phyloP scores from a whole-genome alignment of 2,797 vertebrate species.

The Lindbergichthys nudifrons region DNA sequence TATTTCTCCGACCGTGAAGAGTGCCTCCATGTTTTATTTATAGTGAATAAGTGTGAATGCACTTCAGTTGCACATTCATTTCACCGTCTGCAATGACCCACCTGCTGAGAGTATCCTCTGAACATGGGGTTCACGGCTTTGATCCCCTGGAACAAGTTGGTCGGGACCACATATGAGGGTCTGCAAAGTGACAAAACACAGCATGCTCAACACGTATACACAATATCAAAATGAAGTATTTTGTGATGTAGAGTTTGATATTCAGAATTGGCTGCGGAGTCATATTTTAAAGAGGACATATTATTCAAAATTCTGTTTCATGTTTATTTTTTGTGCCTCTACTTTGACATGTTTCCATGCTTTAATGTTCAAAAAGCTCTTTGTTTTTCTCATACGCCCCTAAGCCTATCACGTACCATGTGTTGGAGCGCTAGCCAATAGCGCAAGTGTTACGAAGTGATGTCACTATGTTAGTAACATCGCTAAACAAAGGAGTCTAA shows the following conservation, averaged over 20 bases:
- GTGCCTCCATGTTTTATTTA: slow-evolving; percentile 24
- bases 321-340: too few relatives aligned
- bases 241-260: not conserved
- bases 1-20: slow-evolving; percentile 13
- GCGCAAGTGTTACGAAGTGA: too few relatives aligned
- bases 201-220: slow-evolving; percentile 5
- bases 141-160: slow-evolving; percentile 97
- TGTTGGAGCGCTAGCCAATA: too few relatives aligned
- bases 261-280: not conserved
- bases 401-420: too few relatives aligned
- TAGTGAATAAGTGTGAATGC: not conserved
- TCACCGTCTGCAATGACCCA: slow-evolving; percentile 67
- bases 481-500: too few relatives aligned
- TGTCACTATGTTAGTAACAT: too few relatives aligned
- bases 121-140: slow-evolving; percentile 98
- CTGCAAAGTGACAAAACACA: slow-evolving; percentile 78
- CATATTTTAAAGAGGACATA: not conserved
- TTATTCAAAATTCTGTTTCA: too few relatives aligned
- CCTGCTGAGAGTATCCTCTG: slow-evolving; percentile 98
- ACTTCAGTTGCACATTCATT: slow-evolving; percentile 26
- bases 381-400: too few relatives aligned
- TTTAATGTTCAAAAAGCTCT: too few relatives aligned
- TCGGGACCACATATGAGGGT: slow-evolving; percentile 96
- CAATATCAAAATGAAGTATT: not conserved
- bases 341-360: too few relatives aligned